Percentiles rank a stretch among this genome's conserved stretches.
These are phyloP conservation scores for Oreochromis niloticus DNA, from an alignment of 2,113 vertebrate species.

Conservation along the genomic window DNA sequence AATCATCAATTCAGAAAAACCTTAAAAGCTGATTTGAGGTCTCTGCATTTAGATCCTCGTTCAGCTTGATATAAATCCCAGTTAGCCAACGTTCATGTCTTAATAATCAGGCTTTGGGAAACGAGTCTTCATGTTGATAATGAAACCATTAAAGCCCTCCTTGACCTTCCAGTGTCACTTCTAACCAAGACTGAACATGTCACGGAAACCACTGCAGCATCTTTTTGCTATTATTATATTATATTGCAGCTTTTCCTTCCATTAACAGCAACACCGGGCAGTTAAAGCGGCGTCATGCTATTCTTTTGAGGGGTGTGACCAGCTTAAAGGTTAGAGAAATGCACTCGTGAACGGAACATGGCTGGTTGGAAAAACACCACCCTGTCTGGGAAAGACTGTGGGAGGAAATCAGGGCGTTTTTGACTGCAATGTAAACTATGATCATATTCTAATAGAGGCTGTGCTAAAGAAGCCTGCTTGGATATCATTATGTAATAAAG, in stretches of 20 bases:
- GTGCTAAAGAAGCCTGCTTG: neutral
- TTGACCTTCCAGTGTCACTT: neutral
- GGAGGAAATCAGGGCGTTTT: neutral
- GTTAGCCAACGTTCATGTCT: neutral
- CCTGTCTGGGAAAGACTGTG: neutral
- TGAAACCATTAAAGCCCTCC: neutral
- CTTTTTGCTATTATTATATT: slow-evolving; percentile 12
- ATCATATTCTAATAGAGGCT: neutral
- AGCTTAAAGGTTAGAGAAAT: slow-evolving; percentile 4
- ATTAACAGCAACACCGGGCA: neutral
- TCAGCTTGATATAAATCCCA: neutral
- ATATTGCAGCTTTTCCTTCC: slow-evolving; percentile 21
- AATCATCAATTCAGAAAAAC: rapidly evolving
- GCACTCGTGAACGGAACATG: slow-evolving; percentile 6
- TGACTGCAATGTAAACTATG: neutral
- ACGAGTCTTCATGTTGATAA: neutral
- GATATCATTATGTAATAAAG: neutral
- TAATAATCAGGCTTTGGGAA: neutral
- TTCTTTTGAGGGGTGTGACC: slow-evolving; percentile 19
- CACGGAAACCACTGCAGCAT: neutral
- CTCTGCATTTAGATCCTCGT: neutral
- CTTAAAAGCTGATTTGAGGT: neutral
- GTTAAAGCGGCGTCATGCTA: neutral
- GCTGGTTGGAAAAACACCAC: neutral
- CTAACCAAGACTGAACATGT: neutral